Percentiles rank a stretch among this genome's conserved stretches.
Evolutionary conservation across 2,113 vertebrate genomes (phyloP).

Genomic region (Orcinus orca): DNA sequence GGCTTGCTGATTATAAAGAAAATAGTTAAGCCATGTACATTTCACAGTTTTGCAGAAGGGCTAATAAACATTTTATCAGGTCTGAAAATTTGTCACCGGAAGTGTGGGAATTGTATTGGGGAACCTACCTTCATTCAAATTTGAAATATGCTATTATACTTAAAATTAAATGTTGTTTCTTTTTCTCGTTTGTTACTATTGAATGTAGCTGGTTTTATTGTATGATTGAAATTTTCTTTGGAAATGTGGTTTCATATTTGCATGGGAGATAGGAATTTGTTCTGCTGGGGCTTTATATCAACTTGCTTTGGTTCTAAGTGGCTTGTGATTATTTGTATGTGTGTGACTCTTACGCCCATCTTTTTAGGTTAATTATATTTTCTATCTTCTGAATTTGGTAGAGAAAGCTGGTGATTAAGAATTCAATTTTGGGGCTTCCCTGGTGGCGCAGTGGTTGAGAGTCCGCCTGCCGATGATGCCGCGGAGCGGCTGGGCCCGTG

Average conservation of each 20-base stretch:
- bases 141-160: neutral
- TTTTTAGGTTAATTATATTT: neutral
- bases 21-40: neutral
- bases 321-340: neutral
- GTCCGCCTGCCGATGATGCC: too few relatives aligned
- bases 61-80: neutral
- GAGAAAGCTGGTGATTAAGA: neutral
- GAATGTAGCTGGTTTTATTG: neutral
- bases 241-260: neutral
- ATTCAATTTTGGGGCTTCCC: neutral
- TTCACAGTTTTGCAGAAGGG: neutral
- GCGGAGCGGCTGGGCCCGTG: too few relatives aligned
- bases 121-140: neutral
- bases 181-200: neutral
- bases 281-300: neutral
- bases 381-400: neutral
- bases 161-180: neutral
- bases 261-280: neutral
- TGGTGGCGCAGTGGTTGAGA: too few relatives aligned
- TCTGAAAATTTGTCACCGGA: constrained; percentile 35
- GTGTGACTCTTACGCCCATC: neutral
- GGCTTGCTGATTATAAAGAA: constrained; percentile 9
- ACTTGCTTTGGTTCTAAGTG: neutral
- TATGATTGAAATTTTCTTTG: neutral
- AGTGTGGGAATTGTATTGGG: neutral